phyloP scores from a whole-genome alignment of 2,113 vertebrate genomes.

The Pao palembangensis region DNA sequence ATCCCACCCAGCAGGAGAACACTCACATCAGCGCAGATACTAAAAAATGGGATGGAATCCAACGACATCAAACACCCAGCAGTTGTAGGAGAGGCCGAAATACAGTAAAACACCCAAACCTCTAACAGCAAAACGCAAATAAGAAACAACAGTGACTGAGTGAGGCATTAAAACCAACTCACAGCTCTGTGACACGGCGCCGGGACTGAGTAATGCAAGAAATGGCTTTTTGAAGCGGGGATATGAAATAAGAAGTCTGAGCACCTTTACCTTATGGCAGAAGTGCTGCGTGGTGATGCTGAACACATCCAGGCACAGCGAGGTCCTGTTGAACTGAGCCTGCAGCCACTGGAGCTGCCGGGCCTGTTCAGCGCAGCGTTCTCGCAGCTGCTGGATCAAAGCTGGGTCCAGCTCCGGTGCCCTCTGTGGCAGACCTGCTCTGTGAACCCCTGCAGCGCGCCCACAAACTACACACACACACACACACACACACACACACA shows the following conservation, averaged over 20 bases:
- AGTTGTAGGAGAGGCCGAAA: too few species aligned
- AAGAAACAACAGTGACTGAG: too few species aligned
- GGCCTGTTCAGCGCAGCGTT: conserved; percentile 83
- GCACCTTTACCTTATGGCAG: conserved; percentile 80
- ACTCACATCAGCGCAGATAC: neutral
- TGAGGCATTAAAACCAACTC: neutral
- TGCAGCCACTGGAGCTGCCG: conserved; percentile 75
- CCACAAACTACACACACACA: conserved; percentile 68
- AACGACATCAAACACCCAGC: neutral
- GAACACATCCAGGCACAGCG: conserved; percentile 82
- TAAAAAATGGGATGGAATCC: neutral
- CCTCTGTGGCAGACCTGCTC: conserved; percentile 25
- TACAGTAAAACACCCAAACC: too few species aligned
- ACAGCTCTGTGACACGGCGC: too few species aligned
- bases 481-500: neutral
- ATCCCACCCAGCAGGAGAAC: neutral
- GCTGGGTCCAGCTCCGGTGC: conserved; percentile 80
- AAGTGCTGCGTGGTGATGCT: conserved; percentile 89
- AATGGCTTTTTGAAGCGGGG: too few species aligned
- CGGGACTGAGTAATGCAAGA: too few species aligned
- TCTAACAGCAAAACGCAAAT: too few species aligned
- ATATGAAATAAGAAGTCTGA: too few species aligned
- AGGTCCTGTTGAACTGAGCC: conserved; percentile 78
- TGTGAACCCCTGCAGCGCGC: conserved; percentile 72
- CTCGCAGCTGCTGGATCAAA: conserved; percentile 80